A percentile compares a stretch with the other conserved stretches of the same genome.
Evolutionary conservation across 2,797 vertebrate genomes (phyloP).

Genomic region (Brachyalestes nurse): DNA sequence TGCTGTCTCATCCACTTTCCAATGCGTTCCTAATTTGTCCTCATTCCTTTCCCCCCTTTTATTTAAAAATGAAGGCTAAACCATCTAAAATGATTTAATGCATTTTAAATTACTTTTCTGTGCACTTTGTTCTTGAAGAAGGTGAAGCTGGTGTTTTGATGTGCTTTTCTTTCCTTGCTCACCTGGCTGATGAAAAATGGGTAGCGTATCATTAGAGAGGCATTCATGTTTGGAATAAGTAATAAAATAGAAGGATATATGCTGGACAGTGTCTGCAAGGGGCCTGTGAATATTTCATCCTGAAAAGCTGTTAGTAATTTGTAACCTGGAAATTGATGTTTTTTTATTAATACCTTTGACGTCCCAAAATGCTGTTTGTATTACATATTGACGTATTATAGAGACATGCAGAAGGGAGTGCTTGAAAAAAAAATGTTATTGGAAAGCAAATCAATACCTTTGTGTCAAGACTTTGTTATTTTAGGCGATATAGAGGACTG

Average conservation of each 20-base stretch:
- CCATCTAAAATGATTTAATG: constrained; percentile 29
- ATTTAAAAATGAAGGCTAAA: constrained; percentile 4
- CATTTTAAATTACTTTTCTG: constrained; percentile 34
- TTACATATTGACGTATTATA: background rate
- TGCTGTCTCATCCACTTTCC: constrained; percentile 31
- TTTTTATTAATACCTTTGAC: background rate
- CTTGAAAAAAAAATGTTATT: background rate
- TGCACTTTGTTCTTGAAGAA: constrained; percentile 2
- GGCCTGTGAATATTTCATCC: background rate
- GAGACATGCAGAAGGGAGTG: background rate
- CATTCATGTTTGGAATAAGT: background rate
- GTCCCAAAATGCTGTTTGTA: background rate
- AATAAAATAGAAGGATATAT: background rate
- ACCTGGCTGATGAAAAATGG: constrained; percentile 5
- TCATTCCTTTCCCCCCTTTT: background rate
- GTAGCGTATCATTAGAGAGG: background rate
- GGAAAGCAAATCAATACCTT: too few relatives aligned
- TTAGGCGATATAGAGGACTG: background rate
- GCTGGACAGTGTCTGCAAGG: background rate
- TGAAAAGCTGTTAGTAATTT: background rate
- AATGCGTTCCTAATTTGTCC: constrained; percentile 39
- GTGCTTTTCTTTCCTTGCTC: background rate
- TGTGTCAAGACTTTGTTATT: background rate
- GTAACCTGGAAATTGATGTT: background rate
- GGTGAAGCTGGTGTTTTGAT: background rate